A percentile compares a stretch with the other conserved stretches of the same genome.
These are phyloP conservation scores for Harpegnathos saltator DNA, from an alignment of 1,140 invertebrate genomes.

Conservation along the genomic window DNA sequence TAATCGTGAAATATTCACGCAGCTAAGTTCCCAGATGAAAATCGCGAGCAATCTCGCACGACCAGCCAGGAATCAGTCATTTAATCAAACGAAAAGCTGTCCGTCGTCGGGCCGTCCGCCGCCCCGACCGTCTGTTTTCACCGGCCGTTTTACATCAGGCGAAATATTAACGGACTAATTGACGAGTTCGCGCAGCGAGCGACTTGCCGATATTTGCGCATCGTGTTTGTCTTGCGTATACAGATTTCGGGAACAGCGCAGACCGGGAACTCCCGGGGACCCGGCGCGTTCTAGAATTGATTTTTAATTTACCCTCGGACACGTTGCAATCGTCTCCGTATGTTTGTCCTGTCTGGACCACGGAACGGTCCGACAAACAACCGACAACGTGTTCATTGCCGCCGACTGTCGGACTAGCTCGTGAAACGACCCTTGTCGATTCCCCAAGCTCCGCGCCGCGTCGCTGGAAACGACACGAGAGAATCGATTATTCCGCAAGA, in stretches of 20 bases:
- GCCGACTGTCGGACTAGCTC: conserved; percentile 53
- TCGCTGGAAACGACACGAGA: conserved; percentile 63
- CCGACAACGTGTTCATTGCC: conserved; percentile 69
- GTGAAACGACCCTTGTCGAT: conserved; percentile 67
- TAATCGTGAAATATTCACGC: too few species aligned
- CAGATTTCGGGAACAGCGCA: neutral
- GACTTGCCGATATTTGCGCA: neutral
- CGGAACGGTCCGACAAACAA: conserved; percentile 76
- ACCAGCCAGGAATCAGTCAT: too few species aligned
- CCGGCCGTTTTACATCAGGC: neutral
- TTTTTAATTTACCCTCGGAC: conserved; percentile 80
- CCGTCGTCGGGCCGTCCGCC: too few species aligned
- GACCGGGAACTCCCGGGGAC: neutral
- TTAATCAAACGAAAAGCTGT: too few species aligned
- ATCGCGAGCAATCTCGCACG: too few species aligned
- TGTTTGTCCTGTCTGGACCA: conserved; percentile 79
- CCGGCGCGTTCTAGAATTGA: conserved; percentile 74
- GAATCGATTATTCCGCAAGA: conserved; percentile 66
- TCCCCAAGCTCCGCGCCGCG: conserved; percentile 44
- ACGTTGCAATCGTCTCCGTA: conserved; percentile 63
- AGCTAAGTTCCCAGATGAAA: too few species aligned
- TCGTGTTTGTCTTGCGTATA: neutral
- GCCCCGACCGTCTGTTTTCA: too few species aligned
- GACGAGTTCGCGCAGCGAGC: neutral
- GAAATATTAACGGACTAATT: conserved; percentile 10